Base-by-base conservation (phyloP, 2,797 vertebrate genomes). In the Megalops cyprinoides region DNA sequence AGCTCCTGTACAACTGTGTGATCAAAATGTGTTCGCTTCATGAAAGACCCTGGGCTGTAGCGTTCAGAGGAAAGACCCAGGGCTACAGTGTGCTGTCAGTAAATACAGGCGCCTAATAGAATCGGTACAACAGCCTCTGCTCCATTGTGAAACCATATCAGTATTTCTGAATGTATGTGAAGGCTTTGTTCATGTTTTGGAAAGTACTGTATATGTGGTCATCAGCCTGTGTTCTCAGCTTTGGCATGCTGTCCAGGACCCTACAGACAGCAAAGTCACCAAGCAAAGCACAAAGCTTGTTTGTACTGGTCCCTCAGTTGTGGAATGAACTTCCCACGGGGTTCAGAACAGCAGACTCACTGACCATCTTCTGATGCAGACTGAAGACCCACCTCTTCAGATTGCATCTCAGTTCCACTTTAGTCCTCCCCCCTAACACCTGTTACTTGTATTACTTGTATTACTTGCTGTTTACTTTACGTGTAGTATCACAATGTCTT, bases 211-310 rank as follows among this genome's bases (percentile, higher is more conserved):
- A 58, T 6, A 25, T 58, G 18, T 53, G 51, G n/a, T n/a, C n/a
- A 58, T 25, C 25, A n/a, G 55, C 25, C 23, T 56, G 23, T 56
- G 55, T 20, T 56, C 20, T 56, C 55, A 56, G 23, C 23, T 20
- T 5, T 56, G 55, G 55, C 56, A 20, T 56, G 20, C 55, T 6
- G 4, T 56, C 4, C n/a, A n/a, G n/a, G n/a, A 53, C 18, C 23
- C 55, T 8, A 58, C 25, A 7, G 1, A 25, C n/a, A 58, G 5
- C 25, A 1, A 58, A 25, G 55, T 25, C 23, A 23, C 23, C 23
- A 58, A 58, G 25, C 23, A 55, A n/a, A n/a, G n/a, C n/a, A n/a
- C n/a, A n/a, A n/a, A 8, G 75, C 75, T 55, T 76, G 20, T 76
- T 37, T 23, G 51, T 55, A 51, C 8, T 34, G 25, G 55, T 58